Conservation (phyloP, 2,113 vertebrate genomes). For the Corythaixoides concolor region DNA sequence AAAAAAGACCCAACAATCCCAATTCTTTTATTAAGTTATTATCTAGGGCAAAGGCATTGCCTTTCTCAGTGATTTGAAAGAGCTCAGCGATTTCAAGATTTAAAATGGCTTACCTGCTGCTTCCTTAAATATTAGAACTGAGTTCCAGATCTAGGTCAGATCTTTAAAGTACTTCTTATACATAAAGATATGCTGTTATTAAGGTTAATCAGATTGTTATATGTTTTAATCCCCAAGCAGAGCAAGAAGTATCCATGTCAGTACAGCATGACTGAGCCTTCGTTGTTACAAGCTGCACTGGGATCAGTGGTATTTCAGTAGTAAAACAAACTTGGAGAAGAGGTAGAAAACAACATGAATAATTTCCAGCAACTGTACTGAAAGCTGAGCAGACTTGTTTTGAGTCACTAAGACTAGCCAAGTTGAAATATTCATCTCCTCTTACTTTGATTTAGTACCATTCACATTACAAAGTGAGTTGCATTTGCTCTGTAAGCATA, state of each 20-base stretch:
- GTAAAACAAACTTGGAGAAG: background rate
- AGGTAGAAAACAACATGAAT: constrained; percentile 9
- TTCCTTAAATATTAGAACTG: background rate
- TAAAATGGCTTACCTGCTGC: background rate
- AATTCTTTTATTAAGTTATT: background rate
- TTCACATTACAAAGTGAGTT: background rate
- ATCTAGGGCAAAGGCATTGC: background rate
- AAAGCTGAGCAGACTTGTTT: background rate
- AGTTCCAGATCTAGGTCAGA: background rate
- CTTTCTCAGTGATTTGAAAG: background rate
- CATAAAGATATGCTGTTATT: background rate
- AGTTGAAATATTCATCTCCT: background rate
- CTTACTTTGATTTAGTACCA: background rate
- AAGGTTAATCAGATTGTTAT: background rate
- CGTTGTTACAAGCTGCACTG: background rate
- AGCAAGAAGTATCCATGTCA: background rate
- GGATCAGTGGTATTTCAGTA: constrained; percentile 26
- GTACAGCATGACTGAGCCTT: background rate
- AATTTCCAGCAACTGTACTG: constrained; percentile 31
- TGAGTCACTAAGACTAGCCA: background rate
- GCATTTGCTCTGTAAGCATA: background rate
- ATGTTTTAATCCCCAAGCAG: background rate
- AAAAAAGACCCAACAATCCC: background rate
- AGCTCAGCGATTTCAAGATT: background rate
- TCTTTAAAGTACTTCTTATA: background rate